phyloP scores from a whole-genome alignment of 2,888 invertebrate species.

The Callosobruchus maculatus region DNA sequence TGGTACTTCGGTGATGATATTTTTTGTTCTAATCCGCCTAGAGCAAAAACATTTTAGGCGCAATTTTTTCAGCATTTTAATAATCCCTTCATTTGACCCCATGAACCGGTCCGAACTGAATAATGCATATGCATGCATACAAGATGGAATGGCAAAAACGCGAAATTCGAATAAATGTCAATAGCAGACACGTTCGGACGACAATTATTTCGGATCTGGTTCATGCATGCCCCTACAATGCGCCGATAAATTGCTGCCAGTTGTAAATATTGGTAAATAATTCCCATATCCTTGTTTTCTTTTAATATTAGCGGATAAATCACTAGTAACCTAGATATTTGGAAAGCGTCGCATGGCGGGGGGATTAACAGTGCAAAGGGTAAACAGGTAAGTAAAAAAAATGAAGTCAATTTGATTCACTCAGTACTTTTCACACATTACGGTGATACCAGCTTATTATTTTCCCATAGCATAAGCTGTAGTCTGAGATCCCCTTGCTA shows the following conservation, averaged over 20 bases:
- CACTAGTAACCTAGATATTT: neutral
- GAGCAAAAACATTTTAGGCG: no score
- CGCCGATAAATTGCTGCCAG: neutral
- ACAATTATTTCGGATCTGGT: neutral
- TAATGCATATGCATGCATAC: neutral
- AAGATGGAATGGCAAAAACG: neutral
- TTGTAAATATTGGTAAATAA: neutral
- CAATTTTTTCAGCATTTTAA: no score
- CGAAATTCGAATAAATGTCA: neutral
- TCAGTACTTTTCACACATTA: no score
- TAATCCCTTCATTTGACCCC: neutral
- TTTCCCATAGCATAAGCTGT: no score
- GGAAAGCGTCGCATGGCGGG: neutral
- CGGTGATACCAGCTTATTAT: no score
- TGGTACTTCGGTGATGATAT: no score
- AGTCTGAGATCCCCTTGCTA: no score
- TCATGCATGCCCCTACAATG: neutral
- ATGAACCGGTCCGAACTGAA: neutral
- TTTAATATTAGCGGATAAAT: neutral
- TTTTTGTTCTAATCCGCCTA: no score
- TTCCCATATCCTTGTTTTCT: neutral
- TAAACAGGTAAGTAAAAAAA: no score
- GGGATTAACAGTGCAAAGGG: no score
- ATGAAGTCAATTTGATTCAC: no score
- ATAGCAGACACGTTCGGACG: neutral